Evolutionary conservation across 2,888 invertebrate species (phyloP).

Genomic region (Shargacucullia verbasci): DNA sequence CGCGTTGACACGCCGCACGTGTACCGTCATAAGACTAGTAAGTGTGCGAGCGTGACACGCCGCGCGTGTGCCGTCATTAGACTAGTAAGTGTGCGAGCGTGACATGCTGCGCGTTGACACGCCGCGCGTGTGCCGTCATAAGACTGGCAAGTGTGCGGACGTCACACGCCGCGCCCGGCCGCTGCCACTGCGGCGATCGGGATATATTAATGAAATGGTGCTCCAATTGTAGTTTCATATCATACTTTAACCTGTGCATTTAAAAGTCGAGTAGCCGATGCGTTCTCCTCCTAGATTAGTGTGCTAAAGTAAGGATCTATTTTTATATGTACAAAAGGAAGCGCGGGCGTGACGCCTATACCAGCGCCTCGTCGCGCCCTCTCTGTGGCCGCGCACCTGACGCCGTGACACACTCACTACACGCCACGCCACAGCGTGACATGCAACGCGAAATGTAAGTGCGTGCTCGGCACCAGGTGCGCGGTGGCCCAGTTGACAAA

Average conservation of each 20-base stretch:
- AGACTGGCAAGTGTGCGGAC: conserved; percentile 2
- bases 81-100: too few relatives aligned
- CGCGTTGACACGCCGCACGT: too few relatives aligned
- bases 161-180: too few relatives aligned
- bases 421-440: background rate
- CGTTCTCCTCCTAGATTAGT: conserved; percentile 79
- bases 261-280: conserved; percentile 67
- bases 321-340: conserved; percentile 77
- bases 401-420: background rate
- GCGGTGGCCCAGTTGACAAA: conserved; percentile 13
- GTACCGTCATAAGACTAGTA: too few relatives aligned
- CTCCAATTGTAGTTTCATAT: conserved; percentile 86
- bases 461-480: conserved; percentile 2
- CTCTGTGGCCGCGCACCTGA: background rate
- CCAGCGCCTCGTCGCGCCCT: background rate
- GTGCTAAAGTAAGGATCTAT: conserved; percentile 76
- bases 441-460: too few relatives aligned
- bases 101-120: too few relatives aligned
- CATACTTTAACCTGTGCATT: conserved; percentile 84
- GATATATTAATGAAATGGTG: conserved; percentile 76
- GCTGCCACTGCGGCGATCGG: conserved; percentile 28
- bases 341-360: conserved; percentile 7
- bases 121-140: background rate
- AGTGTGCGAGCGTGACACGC: too few relatives aligned
- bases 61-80: too few relatives aligned